Percentiles rank a stretch among this genome's conserved stretches.
Conservation (phyloP, 92 coral and sea anemone species). For the Parazoanthus atlanticus region DNA sequence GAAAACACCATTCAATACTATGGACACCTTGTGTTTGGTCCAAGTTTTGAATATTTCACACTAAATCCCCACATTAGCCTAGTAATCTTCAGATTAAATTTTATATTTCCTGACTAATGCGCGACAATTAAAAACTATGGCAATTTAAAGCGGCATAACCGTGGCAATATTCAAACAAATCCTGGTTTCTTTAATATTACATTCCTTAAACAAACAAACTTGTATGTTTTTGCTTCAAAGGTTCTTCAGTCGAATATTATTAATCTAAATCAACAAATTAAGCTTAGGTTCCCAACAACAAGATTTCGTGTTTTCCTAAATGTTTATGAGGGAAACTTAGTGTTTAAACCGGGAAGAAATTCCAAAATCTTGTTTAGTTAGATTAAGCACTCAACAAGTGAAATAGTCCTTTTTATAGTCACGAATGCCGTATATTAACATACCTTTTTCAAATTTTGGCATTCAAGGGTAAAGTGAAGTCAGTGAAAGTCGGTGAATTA, state of each 20-base stretch:
- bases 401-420: not conserved
- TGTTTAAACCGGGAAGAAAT: not conserved
- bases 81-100: not conserved
- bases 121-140: not conserved
- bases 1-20: not conserved
- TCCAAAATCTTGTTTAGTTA: not conserved
- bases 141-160: not conserved
- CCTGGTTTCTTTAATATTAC: not conserved
- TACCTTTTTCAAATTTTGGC: not conserved
- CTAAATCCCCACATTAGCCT: not conserved
- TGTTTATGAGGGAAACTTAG: not conserved
- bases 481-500: not conserved
- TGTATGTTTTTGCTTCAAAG: not conserved
- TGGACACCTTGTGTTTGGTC: not conserved
- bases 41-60: not conserved
- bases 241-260: not conserved
- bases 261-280: not conserved
- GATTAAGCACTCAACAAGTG: not conserved
- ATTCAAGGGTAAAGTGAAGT: not conserved
- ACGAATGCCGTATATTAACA: not conserved
- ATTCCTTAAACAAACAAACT: not conserved
- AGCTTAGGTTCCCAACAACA: not conserved
- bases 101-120: not conserved
- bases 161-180: not conserved
- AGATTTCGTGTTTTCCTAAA: not conserved